Percentiles rank a stretch among this genome's conserved stretches.
These are phyloP conservation scores for Oceanites oceanicus DNA, from an alignment of 2,113 vertebrate genomes.

Conservation along the genomic window DNA sequence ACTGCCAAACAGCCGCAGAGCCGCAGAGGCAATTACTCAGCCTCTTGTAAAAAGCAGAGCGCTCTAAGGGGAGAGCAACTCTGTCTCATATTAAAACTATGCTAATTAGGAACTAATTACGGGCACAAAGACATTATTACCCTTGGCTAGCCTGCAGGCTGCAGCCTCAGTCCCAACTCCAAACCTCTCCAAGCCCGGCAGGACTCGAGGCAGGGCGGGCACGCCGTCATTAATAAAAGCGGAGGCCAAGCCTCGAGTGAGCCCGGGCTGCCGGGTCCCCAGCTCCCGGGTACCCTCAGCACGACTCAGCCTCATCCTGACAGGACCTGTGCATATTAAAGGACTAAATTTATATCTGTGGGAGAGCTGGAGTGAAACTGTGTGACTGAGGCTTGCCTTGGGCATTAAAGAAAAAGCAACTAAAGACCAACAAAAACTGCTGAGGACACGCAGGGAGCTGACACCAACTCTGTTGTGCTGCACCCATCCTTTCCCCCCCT, in stretches of 20 bases:
- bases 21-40: conserved; percentile 8
- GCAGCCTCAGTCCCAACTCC: background rate
- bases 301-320: background rate
- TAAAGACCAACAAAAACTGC: background rate
- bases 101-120: conserved; percentile 42
- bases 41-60: background rate
- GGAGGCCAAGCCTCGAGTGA: background rate
- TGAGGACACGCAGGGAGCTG: background rate
- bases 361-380: background rate
- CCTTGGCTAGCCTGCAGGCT: background rate
- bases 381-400: background rate
- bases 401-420: background rate
- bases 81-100: background rate
- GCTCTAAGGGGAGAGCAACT: background rate
- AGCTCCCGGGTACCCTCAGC: background rate
- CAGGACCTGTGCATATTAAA: background rate
- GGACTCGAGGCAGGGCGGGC: background rate
- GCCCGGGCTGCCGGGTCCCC: background rate
- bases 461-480: fast-evolving
- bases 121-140: background rate
- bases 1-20: background rate
- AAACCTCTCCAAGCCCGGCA: background rate
- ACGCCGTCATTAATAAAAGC: fast-evolving
- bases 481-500: background rate
- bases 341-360: background rate